phyloP scores from a whole-genome alignment of 2,113 vertebrate species.

The Otus sunia region DNA sequence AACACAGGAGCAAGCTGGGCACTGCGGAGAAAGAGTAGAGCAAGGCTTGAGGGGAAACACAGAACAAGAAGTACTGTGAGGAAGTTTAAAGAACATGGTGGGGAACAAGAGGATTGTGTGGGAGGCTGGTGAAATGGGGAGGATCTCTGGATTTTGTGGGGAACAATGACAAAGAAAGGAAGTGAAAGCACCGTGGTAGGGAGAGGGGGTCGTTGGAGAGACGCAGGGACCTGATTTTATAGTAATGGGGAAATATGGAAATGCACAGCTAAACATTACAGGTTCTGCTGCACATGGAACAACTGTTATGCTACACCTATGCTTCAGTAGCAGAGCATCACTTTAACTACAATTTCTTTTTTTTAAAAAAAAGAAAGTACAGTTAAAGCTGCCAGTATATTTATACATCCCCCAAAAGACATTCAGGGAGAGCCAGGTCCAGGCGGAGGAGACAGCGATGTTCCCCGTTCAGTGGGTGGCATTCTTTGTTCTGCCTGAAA shows the following conservation, averaged over 20 bases:
- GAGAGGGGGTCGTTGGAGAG: neutral
- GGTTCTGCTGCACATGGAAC: neutral
- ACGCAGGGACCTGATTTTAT: neutral
- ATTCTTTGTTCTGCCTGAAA: neutral
- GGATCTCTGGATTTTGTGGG: constrained; percentile 24
- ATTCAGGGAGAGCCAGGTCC: neutral
- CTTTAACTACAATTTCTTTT: neutral
- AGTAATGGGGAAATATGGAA: neutral
- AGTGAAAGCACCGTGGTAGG: constrained; percentile 20
- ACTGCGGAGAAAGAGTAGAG: neutral
- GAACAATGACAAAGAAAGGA: constrained; percentile 25
- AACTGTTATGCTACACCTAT: fast-evolving
- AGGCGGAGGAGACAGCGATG: neutral
- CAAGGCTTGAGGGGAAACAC: neutral
- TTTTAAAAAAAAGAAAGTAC: neutral
- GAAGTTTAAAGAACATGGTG: neutral
- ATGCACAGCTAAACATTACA: neutral
- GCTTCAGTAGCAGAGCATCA: neutral
- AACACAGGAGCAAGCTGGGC: neutral
- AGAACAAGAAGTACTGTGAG: constrained; percentile 15
- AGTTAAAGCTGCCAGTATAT: neutral
- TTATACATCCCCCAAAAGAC: neutral
- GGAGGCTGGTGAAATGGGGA: constrained; percentile 1
- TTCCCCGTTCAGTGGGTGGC: neutral
- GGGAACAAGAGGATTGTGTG: constrained; percentile 8